These are phyloP conservation scores for Onthophagus taurus DNA, from an alignment of 1,140 invertebrate species.

Conservation along the genomic window DNA sequence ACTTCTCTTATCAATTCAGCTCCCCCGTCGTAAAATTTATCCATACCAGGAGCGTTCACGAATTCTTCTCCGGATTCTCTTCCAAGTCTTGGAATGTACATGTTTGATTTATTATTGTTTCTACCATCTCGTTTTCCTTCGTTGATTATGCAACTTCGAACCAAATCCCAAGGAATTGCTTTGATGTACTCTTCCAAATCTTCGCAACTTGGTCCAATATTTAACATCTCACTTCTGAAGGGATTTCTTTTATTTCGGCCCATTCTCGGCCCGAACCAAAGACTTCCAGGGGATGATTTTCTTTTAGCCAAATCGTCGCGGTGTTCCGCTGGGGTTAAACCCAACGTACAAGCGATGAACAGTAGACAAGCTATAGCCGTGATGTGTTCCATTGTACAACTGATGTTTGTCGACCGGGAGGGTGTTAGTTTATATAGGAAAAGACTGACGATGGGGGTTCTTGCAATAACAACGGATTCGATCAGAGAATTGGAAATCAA, in stretches of 20 bases:
- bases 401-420: no score
- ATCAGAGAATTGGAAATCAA: no score
- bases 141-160: conserved; percentile 2
- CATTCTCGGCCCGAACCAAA: conserved; percentile 8
- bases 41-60: background rate
- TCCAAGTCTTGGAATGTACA: conserved; percentile 3
- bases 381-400: no score
- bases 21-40: background rate
- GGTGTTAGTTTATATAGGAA: no score
- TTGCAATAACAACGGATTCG: no score
- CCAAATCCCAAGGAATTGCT: conserved; percentile 11
- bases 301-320: no score
- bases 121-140: conserved; percentile 7
- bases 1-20: conserved; percentile 1
- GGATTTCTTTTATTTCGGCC: conserved; percentile 6
- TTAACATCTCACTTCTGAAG: background rate
- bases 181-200: conserved; percentile 9
- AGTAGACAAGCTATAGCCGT: no score
- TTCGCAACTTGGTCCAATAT: conserved; percentile 1
- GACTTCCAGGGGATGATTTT: no score
- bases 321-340: no score
- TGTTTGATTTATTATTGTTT: background rate
- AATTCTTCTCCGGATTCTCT: conserved; percentile 12
- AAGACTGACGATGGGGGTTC: no score
- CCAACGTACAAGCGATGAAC: no score